Base-by-base conservation (phyloP, 2,797 vertebrate genomes). In the Anisognathus igniventris region DNA sequence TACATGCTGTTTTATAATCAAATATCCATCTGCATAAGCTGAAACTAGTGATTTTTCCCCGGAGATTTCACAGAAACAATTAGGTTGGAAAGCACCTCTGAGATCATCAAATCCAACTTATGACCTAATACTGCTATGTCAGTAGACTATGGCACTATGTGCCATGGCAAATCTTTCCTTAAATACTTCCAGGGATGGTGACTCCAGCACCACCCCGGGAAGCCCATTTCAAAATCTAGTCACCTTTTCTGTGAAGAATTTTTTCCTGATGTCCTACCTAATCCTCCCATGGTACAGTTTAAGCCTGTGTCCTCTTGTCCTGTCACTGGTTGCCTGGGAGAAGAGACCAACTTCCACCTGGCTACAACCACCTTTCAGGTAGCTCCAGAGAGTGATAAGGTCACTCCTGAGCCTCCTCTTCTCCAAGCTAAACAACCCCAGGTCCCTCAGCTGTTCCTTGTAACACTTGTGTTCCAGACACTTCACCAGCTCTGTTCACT, bases 291-390 rank as follows among this genome's bases (percentile, higher is more conserved):
- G 11, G 5, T 14, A 10, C 23, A 42, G 6, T 4, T 74, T 42
- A 54, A 81, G 3, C 28, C 35, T 60, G 6, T 45, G 10, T 54
- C 19, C 13, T 81, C 27, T 61, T 58, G 12, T 54, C 20, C 33
- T 67, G 16, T 40, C 18, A 14, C 4, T 60, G 5, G 17, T 58
- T 73, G 9, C 24, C 8, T 18, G 19, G 27, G 15, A 21, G 6
- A 81, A 35, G 16, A 48, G 19, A 23, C 11, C 4, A 4, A 12
- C 8, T 0, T 6, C 10, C 23, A 44, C 40, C 15, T 68, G 27
- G 13, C 23, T n/a, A 10, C 31, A n/a, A 0, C 2, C 7, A 5
- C 18, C 5, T 17, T 61, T 61, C 31, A 15, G 31, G 35, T 8
- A 31, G 35, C 20, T 47, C 35, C 23, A 31, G 25, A 67, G 30